Evolutionary conservation across 2,888 invertebrate species (phyloP).

Genomic region (Polietes domitor): DNA sequence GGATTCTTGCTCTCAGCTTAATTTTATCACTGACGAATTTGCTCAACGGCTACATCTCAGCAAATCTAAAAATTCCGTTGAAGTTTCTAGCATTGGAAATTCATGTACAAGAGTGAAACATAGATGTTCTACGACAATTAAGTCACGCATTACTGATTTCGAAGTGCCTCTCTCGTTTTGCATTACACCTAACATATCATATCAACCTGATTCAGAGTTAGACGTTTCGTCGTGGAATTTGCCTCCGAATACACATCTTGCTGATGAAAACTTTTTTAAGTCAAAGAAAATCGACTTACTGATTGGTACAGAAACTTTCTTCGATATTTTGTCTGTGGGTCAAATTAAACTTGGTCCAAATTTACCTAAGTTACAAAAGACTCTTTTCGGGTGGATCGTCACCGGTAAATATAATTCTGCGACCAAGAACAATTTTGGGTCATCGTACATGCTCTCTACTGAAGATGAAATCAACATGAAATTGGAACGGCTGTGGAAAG

Average conservation of each 20-base stretch:
- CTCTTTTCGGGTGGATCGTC: slow-evolving; percentile 57
- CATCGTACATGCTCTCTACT: slow-evolving; percentile 10
- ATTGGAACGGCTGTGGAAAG: slow-evolving; percentile 35
- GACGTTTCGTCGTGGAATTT: slow-evolving; percentile 51
- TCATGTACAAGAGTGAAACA: slow-evolving; percentile 35
- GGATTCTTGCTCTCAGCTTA: slow-evolving; percentile 63
- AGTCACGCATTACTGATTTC: slow-evolving; percentile 51
- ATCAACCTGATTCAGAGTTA: slow-evolving; percentile 48
- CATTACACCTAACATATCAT: slow-evolving; percentile 60
- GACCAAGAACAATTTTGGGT: background rate
- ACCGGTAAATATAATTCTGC: slow-evolving; percentile 37
- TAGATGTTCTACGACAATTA: slow-evolving; percentile 42
- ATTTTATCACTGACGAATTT: slow-evolving; percentile 53
- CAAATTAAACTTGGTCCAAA: slow-evolving; percentile 58
- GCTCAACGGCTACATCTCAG: slow-evolving; percentile 13
- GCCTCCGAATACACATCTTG: slow-evolving; percentile 51
- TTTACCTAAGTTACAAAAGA: slow-evolving; percentile 58
- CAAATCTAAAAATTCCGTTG: slow-evolving; percentile 53
- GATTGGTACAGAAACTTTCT: slow-evolving; percentile 59
- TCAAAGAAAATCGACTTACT: slow-evolving; percentile 57
- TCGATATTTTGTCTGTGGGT: slow-evolving; percentile 57
- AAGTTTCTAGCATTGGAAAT: slow-evolving; percentile 39
- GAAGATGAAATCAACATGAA: slow-evolving; percentile 34
- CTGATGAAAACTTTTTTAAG: slow-evolving; percentile 58
- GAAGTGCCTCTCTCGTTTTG: slow-evolving; percentile 55